A percentile compares a stretch with the other conserved stretches of the same genome.
Evolutionary conservation across 2,113 vertebrate species (phyloP).

Genomic region (Chloropsis hardwickii): DNA sequence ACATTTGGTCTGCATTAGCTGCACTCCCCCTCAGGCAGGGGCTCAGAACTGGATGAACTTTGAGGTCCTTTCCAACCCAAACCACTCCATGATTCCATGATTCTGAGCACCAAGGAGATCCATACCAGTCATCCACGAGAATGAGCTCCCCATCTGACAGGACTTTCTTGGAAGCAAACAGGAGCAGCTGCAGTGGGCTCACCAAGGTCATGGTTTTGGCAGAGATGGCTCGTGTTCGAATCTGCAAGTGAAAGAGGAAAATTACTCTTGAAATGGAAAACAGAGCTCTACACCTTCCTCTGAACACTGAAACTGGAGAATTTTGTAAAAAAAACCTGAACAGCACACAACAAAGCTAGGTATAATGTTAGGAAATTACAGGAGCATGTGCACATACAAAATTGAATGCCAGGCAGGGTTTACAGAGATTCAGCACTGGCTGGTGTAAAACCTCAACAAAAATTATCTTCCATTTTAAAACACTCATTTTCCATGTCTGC

Average conservation of each 20-base stretch:
- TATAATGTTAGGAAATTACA: not conserved
- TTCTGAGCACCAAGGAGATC: not conserved
- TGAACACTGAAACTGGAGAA: not conserved
- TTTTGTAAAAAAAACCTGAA: not conserved
- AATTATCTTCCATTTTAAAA: not conserved
- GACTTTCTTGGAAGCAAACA: slow-evolving; percentile 92
- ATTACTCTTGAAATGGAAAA: not conserved
- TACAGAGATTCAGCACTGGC: not conserved
- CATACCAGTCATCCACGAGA: slow-evolving; percentile 90
- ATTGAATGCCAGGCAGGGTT: not conserved
- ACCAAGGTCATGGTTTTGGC: slow-evolving; percentile 97
- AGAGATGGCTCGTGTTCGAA: slow-evolving; percentile 93
- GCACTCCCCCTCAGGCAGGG: not conserved
- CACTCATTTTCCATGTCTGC: not conserved
- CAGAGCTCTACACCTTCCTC: not conserved
- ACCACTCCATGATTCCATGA: not conserved
- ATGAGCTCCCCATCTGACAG: slow-evolving; percentile 82
- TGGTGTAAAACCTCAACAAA: not conserved
- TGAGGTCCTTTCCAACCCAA: not conserved
- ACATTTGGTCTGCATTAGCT: not conserved
- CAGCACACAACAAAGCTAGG: not conserved
- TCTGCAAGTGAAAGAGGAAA: slow-evolving; percentile 73
- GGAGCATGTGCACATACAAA: not conserved
- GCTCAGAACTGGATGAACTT: not conserved
- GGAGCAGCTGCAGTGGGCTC: slow-evolving; percentile 89